These are phyloP conservation scores for Struthio camelus DNA, from an alignment of 2,113 vertebrate species.

Conservation along the genomic window DNA sequence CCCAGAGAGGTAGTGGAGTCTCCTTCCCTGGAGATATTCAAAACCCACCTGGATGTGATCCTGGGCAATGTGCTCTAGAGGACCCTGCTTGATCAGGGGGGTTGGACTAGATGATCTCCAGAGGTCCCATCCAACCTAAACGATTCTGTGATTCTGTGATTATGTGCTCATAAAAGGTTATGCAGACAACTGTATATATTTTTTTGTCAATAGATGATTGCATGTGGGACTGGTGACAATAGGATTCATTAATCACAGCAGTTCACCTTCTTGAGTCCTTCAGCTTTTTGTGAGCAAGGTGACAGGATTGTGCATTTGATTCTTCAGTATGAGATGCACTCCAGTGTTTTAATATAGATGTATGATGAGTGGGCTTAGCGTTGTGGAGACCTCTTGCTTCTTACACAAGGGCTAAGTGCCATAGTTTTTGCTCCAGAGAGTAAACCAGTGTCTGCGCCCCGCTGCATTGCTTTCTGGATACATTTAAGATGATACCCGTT, in stretches of 20 bases:
- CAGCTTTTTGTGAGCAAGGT: neutral
- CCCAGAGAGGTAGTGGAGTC: no score
- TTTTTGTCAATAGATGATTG: neutral
- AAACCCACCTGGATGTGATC: no score
- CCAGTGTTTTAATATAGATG: neutral
- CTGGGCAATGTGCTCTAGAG: no score
- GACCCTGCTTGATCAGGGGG: no score
- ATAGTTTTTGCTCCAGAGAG: neutral
- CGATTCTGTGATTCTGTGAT: no score
- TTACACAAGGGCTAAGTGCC: neutral
- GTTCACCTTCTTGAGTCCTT: neutral
- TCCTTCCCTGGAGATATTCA: no score
- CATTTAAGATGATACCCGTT: fast-evolving
- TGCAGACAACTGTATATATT: neutral
- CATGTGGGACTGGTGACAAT: neutral
- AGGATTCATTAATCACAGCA: neutral
- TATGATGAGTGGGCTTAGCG: neutral
- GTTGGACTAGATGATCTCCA: no score
- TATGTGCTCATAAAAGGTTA: neutral
- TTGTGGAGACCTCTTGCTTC: neutral
- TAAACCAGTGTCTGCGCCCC: neutral
- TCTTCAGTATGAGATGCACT: neutral
- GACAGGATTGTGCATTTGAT: neutral
- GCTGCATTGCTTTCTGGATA: neutral
- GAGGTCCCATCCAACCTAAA: no score